These are phyloP conservation scores for Cyprinodon tularosa DNA, from an alignment of 2,113 vertebrate species.

Conservation along the genomic window DNA sequence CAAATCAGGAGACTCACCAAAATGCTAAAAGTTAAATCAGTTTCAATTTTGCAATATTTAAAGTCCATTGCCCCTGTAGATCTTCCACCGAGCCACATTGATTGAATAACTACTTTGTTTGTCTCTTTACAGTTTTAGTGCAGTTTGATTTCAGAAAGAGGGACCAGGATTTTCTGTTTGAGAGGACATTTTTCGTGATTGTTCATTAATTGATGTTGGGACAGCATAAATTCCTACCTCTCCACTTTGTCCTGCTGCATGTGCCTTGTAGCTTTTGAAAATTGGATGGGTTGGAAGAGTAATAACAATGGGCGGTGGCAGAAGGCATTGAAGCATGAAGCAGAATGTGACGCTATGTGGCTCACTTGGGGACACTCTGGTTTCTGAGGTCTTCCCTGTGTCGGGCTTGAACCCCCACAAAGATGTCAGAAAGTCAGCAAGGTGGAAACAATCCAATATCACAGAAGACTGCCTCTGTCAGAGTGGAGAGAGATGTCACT, in stretches of 20 bases:
- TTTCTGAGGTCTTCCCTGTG: constrained; percentile 50
- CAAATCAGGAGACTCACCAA: constrained; percentile 55
- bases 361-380: constrained; percentile 35
- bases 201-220: constrained; percentile 35
- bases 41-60: constrained; percentile 39
- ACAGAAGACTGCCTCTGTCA: constrained; percentile 56
- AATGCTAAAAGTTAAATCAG: constrained; percentile 59
- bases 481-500: constrained; percentile 59
- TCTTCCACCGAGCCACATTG: constrained; percentile 29
- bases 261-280: constrained; percentile 59
- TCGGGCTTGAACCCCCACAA: constrained; percentile 42
- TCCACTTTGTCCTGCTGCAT: constrained; percentile 31
- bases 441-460: constrained; percentile 72
- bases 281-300: constrained; percentile 71
- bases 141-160: constrained; percentile 12
- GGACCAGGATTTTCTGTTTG: constrained; percentile 6
- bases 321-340: constrained; percentile 63
- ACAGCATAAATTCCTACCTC: constrained; percentile 24
- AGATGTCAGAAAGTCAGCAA: constrained; percentile 71
- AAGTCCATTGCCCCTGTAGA: constrained; percentile 33
- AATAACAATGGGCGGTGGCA: constrained; percentile 66
- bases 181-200: neutral
- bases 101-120: constrained; percentile 15
- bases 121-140: constrained; percentile 1
- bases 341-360: constrained; percentile 45